Conservation (phyloP, 2,888 invertebrate genomes). For the Drosophila limbata region DNA sequence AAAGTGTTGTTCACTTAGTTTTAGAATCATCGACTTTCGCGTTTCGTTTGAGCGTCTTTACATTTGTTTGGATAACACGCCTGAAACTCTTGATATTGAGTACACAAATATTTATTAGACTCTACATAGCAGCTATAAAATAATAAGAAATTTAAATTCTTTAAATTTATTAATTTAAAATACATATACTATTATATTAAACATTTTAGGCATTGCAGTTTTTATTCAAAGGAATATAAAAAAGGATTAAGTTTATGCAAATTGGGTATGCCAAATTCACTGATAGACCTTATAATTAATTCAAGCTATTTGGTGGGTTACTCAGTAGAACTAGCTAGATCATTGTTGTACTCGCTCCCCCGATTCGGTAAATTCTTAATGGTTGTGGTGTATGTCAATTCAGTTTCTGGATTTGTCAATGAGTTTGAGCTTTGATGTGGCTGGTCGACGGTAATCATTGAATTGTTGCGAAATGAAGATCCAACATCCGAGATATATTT, state of each 20-base stretch:
- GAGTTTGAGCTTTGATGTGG: background rate
- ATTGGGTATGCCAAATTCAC: background rate
- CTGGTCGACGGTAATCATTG: background rate
- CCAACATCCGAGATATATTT: background rate
- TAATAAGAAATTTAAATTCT: no score
- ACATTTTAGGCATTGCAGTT: background rate
- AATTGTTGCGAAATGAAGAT: background rate
- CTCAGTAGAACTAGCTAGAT: background rate
- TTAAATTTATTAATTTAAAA: background rate
- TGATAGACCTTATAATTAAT: background rate
- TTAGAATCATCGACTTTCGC: no score
- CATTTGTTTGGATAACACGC: no score
- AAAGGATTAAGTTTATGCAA: background rate
- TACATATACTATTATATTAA: constrained; percentile 1
- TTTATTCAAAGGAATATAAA: background rate
- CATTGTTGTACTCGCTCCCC: background rate
- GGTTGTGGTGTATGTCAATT: background rate
- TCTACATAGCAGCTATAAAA: no score
- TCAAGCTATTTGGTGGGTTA: background rate
- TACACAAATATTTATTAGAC: no score
- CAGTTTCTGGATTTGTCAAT: background rate
- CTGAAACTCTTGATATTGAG: no score
- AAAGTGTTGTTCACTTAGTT: no score
- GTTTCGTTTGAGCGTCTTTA: no score
- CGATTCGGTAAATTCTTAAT: background rate